Percentiles rank a stretch among this genome's conserved stretches.
Conservation (phyloP, 2,888 invertebrate genomes). For the Drosophila macrothrix region DNA sequence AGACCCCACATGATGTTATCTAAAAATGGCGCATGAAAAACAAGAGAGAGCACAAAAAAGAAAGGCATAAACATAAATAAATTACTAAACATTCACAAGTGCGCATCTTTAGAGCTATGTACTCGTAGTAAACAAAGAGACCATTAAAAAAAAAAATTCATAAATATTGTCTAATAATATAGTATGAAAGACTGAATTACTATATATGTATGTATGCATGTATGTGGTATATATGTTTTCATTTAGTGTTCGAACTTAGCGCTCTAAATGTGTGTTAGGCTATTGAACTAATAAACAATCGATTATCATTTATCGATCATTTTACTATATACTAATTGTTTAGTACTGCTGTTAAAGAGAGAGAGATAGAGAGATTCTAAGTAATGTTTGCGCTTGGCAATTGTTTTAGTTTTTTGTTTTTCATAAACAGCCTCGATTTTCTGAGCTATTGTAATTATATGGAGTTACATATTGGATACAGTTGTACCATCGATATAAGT, state of each 20-base stretch:
- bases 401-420: constrained; percentile 19
- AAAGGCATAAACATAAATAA: constrained; percentile 60
- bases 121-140: constrained; percentile 49
- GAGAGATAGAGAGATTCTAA: constrained; percentile 38
- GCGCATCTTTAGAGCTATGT: constrained; percentile 38
- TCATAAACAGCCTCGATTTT: constrained; percentile 51
- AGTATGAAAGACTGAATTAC: constrained; percentile 53
- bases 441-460: constrained; percentile 46
- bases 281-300: constrained; percentile 53
- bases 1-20: constrained; percentile 98
- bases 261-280: constrained; percentile 50
- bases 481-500: constrained; percentile 62
- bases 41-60: constrained; percentile 65
- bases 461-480: constrained; percentile 50
- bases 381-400: constrained; percentile 26
- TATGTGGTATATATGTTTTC: constrained; percentile 27
- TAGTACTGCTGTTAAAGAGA: constrained; percentile 34
- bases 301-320: constrained; percentile 36
- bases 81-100: constrained; percentile 61
- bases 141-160: constrained; percentile 12
- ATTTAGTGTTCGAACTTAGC: constrained; percentile 54
- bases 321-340: constrained; percentile 53
- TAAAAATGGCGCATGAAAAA: constrained; percentile 82
- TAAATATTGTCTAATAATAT: constrained; percentile 52
- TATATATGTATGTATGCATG: constrained; percentile 44